phyloP scores from a whole-genome alignment of 2,797 vertebrate genomes.

The Gambelia wislizenii region DNA sequence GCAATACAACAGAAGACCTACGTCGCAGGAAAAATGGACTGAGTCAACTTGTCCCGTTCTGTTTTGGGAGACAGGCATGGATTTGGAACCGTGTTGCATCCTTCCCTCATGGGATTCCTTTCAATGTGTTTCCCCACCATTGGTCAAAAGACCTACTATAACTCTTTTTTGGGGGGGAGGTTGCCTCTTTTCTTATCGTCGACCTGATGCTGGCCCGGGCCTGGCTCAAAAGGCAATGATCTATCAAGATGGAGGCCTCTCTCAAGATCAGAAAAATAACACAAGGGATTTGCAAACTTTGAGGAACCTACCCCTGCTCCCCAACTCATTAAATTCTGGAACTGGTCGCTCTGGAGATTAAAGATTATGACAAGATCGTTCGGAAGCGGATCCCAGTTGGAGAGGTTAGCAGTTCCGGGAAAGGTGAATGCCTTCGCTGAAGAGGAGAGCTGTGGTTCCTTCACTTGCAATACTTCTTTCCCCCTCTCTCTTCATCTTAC shows the following conservation, averaged over 20 bases:
- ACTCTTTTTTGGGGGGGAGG: no score
- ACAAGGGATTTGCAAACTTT: no score
- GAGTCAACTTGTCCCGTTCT: background rate
- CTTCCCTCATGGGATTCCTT: background rate
- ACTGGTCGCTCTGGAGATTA: slow-evolving; percentile 4
- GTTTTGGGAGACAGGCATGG: no score
- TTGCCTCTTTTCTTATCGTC: no score
- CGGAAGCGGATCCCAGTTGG: background rate
- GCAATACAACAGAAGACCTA: background rate
- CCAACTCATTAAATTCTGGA: background rate
- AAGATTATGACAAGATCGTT: background rate
- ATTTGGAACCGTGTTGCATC: background rate
- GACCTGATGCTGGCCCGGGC: no score
- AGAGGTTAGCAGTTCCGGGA: background rate
- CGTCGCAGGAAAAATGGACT: background rate
- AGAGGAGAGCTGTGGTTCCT: background rate
- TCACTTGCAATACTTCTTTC: background rate
- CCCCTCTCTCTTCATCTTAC: background rate
- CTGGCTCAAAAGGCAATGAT: background rate
- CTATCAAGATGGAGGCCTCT: background rate
- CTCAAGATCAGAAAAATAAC: no score
- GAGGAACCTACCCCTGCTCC: no score
- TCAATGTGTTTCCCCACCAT: no score
- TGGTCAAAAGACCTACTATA: background rate
- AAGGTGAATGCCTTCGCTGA: background rate